Conservation (phyloP, 2,888 invertebrate species). For the Oconnorella tubifera region DNA sequence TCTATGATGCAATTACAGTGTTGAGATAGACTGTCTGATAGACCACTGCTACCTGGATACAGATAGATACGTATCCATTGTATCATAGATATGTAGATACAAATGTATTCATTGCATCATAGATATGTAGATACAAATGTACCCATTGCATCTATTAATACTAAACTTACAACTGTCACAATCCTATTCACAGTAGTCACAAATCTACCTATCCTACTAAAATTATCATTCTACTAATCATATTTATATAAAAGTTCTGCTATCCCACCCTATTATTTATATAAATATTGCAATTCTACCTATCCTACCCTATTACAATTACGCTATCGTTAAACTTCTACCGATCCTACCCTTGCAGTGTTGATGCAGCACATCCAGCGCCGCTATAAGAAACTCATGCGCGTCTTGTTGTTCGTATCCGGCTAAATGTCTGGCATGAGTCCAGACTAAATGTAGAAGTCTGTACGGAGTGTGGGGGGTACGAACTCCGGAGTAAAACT, state of each 20-base stretch:
- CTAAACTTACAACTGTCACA: no score
- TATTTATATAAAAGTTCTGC: no score
- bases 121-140: no score
- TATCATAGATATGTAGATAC: no score
- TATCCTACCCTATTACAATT: background rate
- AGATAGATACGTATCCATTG: no score
- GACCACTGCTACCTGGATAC: constrained; percentile 50
- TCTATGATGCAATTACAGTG: constrained; percentile 92
- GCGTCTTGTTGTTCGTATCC: constrained; percentile 98
- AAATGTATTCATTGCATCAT: no score
- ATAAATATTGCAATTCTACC: background rate
- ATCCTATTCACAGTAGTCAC: no score
- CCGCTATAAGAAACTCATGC: constrained; percentile 96
- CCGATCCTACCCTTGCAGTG: constrained; percentile 68
- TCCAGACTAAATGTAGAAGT: constrained; percentile 89
- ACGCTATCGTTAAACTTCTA: no score
- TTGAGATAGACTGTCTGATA: constrained; percentile 51
- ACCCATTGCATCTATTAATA: no score
- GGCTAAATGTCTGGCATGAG: constrained; percentile 88
- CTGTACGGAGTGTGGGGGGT: constrained; percentile 84
- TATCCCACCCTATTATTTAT: background rate
- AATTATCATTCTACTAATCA: no score
- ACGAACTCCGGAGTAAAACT: constrained; percentile 88
- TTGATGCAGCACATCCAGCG: constrained; percentile 84
- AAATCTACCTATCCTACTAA: no score